phyloP scores from a whole-genome alignment of 2,797 vertebrate genomes.

The Benthosema pterotum region DNA sequence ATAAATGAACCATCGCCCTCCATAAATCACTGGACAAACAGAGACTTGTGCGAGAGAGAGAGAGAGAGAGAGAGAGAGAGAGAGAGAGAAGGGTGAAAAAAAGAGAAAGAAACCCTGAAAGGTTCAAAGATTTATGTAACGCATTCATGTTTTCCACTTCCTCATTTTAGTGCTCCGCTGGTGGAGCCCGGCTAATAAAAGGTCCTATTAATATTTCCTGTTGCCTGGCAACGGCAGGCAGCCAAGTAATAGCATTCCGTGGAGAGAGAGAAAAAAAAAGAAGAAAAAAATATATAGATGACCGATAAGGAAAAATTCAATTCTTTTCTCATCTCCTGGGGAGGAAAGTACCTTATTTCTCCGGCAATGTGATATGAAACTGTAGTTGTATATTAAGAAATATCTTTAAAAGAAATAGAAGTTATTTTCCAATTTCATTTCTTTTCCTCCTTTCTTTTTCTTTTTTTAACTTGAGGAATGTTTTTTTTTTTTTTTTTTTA shows the following conservation, averaged over 20 bases:
- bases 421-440: constrained; percentile 82
- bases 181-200: constrained; percentile 99
- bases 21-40: constrained; percentile 99
- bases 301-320: constrained; percentile 99
- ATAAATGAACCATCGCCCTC: constrained; percentile 98
- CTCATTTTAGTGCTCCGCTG: constrained; percentile 99
- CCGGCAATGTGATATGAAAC: constrained; percentile 98
- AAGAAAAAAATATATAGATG: constrained; percentile 92
- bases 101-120: constrained; percentile 83
- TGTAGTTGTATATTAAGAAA: constrained; percentile 88
- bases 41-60: constrained; percentile 87
- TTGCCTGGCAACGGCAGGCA: constrained; percentile 97
- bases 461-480: no score
- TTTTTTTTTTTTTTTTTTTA: constrained; percentile 66
- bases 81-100: no score
- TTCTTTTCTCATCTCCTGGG: constrained; percentile 99
- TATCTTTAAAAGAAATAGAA: constrained; percentile 82
- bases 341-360: constrained; percentile 98
- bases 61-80: constrained; percentile 22
- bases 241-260: constrained; percentile 99
- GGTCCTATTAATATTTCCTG: constrained; percentile 99
- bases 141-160: constrained; percentile 99
- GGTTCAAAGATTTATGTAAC: constrained; percentile 99
- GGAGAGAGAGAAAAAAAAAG: no score
- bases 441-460: constrained; percentile 27